Evolutionary conservation across 2,888 invertebrate species (phyloP).

Genomic region (Maniola hyperantus): DNA sequence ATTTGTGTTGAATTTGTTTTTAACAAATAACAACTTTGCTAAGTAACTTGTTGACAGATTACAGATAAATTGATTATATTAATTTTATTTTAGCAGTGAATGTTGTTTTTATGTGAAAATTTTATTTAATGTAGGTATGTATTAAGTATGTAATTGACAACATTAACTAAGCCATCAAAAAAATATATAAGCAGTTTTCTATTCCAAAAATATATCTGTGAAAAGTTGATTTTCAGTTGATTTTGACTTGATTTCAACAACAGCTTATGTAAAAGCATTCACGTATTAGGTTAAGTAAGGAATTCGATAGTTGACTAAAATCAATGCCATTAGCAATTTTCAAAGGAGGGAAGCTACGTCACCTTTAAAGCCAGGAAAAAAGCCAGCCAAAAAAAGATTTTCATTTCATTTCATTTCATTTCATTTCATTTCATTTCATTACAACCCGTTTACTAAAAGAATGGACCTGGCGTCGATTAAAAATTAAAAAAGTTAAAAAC

Average conservation of each 20-base stretch:
- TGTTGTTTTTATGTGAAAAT: neutral
- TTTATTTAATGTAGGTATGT: neutral
- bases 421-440: no score
- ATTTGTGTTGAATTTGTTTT: no score
- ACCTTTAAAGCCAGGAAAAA: no score
- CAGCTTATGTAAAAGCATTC: neutral
- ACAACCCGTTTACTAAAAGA: no score
- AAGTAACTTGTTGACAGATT: no score
- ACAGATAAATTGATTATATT: no score
- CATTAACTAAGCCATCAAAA: neutral
- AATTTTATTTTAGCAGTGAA: no score
- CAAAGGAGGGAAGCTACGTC: neutral
- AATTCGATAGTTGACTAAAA: slow-evolving; percentile 13
- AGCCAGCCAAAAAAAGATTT: no score
- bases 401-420: no score
- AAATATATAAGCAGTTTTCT: neutral
- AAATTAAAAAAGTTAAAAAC: no score
- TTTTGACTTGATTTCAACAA: neutral
- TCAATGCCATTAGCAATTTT: neutral
- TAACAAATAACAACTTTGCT: no score
- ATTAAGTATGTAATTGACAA: neutral
- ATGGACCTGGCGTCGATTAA: no score
- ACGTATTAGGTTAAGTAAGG: slow-evolving; percentile 23
- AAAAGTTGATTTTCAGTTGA: neutral
- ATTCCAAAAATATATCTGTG: neutral